Conservation (phyloP, 2,888 invertebrate genomes). For the Hydrotaea diabolus region DNA sequence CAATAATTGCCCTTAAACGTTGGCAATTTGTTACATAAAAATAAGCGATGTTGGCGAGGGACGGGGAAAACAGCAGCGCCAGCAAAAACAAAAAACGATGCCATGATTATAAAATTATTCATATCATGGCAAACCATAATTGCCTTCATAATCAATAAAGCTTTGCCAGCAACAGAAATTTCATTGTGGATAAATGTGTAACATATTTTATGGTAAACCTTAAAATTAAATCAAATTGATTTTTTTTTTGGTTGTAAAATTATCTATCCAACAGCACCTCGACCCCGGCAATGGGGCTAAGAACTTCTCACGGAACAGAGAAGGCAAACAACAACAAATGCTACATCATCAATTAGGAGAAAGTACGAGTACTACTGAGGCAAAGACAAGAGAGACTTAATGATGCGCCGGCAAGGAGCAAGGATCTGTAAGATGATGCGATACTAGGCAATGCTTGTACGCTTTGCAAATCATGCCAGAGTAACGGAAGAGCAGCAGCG, state of each 20-base stretch:
- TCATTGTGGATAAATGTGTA: conserved; percentile 34
- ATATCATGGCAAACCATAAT: conserved; percentile 53
- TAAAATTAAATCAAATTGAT: conserved; percentile 56
- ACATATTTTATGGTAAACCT: conserved; percentile 53
- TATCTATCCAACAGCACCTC: background rate
- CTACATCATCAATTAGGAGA: conserved; percentile 44
- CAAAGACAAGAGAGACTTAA: conserved; percentile 9
- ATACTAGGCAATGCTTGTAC: background rate
- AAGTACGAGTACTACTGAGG: background rate
- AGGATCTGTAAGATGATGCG: background rate
- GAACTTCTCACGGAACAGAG: background rate
- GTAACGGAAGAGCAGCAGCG: no score
- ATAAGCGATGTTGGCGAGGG: background rate
- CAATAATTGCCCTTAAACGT: conserved; percentile 32
- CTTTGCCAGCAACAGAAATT: background rate
- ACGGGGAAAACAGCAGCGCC: background rate
- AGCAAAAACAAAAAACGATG: conserved; percentile 13
- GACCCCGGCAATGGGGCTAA: background rate
- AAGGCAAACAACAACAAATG: conserved; percentile 40
- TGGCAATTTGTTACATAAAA: conserved; percentile 36
- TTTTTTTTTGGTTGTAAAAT: conserved; percentile 35
- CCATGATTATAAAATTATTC: conserved; percentile 48
- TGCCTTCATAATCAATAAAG: conserved; percentile 55
- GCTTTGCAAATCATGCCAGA: conserved; percentile 3
- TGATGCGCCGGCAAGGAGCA: background rate